Evolutionary conservation across 2,797 vertebrate species (phyloP), one percentile per base, ranked within the genome.

Genomic region (Meda fulgida): DNA sequence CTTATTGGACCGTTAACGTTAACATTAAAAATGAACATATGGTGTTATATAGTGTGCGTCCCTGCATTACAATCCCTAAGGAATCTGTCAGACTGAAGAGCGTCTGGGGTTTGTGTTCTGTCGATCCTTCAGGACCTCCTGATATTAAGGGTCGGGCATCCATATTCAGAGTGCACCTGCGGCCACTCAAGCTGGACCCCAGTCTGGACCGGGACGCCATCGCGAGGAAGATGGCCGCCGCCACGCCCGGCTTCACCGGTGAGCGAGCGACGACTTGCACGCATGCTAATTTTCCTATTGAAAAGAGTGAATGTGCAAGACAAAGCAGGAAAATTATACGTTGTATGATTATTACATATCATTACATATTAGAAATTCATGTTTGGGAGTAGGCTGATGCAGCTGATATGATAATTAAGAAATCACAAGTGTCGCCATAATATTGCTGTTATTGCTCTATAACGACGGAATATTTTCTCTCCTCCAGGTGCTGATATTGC

Each of bases 101-200:
- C 7, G 3, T 51, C 46, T 66, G 63, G 51, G 26, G 31, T 29
- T 46, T 46, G 11, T 65, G 10, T 29, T 70, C 26, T 26, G 10
- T 53, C n/a, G 66, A 60, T 71, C 14, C 36, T 38, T 77, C 88
- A 96, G 96, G 96, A 34, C 94, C 95, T 38, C 95, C 96, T 4
- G 96, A 96, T 85, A 95, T 97, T 84, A 96, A 96, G 89, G 96
- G 96, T 78, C 90, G 96, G 83, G 95, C 95, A 0, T 96, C 96
- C 73, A 95, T 97, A 89, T 96, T 96, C 90, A 96, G 94, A 89
- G 95, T 96, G 46, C 95, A 96, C 87, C 89, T 96, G 60, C 90
- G 90, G 9, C 96, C 95, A 0, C 93, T 96, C 78, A 97, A 95
- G 87, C 71, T 96, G 80, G 93, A 95, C 1, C 71, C 91, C 14